phyloP scores from a whole-genome alignment of 1,140 invertebrate genomes.

The Atta cephalotes region DNA sequence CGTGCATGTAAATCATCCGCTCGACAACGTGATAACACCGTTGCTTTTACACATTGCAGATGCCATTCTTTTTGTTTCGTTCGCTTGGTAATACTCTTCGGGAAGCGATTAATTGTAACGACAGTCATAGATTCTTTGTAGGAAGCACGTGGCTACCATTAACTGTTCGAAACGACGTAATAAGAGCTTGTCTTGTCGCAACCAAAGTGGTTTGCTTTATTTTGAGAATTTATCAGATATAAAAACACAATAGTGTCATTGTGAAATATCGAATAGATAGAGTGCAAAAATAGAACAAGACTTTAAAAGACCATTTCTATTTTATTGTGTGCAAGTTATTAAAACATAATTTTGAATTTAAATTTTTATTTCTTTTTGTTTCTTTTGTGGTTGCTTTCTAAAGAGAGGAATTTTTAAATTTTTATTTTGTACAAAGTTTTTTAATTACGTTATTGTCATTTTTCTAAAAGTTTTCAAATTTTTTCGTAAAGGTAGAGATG shows the following conservation, averaged over 20 bases:
- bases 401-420: background rate
- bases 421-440: background rate
- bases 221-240: background rate
- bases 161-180: background rate
- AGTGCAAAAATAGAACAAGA: background rate
- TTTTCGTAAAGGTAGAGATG: background rate
- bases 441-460: background rate
- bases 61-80: background rate
- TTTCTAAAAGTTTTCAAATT: background rate
- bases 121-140: constrained; percentile 11
- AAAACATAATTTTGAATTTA: background rate
- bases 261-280: background rate
- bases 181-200: background rate
- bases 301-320: background rate
- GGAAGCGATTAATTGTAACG: constrained; percentile 47
- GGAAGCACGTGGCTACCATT: background rate
- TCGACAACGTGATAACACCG: constrained; percentile 25
- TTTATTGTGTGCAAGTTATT: background rate
- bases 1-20: background rate
- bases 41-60: constrained; percentile 30
- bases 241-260: background rate
- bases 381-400: background rate
- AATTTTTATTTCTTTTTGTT: constrained; percentile 24
- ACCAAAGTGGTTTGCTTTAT: background rate
- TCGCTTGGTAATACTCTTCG: background rate